Evolutionary conservation across 2,113 vertebrate species (phyloP).

Genomic region (Paradisaea rubra): DNA sequence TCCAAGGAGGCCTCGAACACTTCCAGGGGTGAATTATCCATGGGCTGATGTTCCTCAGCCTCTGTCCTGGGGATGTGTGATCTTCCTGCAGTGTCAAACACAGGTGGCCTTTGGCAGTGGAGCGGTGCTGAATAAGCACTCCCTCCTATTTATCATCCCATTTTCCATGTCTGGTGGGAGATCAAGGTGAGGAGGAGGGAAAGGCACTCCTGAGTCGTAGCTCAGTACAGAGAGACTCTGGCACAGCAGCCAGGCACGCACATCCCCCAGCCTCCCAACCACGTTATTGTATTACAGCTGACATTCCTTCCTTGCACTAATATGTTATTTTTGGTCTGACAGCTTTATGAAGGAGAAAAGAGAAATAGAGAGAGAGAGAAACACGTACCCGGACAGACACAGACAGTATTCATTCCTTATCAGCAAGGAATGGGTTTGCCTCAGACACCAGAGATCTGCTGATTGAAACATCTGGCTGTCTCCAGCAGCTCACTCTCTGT

Average conservation of each 20-base stretch:
- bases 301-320: slow-evolving; percentile 26
- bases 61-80: neutral
- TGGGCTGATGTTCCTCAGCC: neutral
- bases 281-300: slow-evolving; percentile 17
- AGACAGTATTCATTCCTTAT: slow-evolving; percentile 33
- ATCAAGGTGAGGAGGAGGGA: neutral
- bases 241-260: neutral
- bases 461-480: slow-evolving; percentile 25
- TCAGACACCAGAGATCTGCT: neutral
- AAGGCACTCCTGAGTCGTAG: neutral
- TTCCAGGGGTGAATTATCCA: neutral
- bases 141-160: neutral
- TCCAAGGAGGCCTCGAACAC: fast-evolving
- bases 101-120: neutral
- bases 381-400: neutral
- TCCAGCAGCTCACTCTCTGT: neutral
- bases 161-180: neutral
- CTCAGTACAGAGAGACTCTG: neutral
- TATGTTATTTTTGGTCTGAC: slow-evolving; percentile 57
- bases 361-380: slow-evolving; percentile 15
- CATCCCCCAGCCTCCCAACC: neutral
- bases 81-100: neutral
- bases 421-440: neutral
- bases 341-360: slow-evolving; percentile 57
- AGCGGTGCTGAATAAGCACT: neutral